Conservation (phyloP, 2,113 vertebrate species). For the Nesoenas mayeri region DNA sequence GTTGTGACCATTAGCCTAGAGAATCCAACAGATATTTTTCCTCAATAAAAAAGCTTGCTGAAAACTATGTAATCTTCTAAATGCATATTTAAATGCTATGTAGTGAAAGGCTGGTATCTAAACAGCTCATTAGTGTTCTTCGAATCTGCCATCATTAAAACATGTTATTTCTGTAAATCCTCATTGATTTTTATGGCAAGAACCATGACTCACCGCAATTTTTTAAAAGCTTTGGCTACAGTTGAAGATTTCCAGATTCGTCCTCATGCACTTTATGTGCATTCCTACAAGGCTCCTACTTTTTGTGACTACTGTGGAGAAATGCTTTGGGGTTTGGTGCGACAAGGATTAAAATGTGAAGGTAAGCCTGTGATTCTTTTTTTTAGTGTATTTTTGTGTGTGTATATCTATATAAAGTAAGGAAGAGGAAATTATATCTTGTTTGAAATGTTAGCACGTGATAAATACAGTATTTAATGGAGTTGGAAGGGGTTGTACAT, state of each 20-base stretch:
- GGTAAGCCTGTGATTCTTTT: conserved; percentile 72
- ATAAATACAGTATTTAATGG: neutral
- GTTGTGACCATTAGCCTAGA: neutral
- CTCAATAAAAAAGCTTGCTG: neutral
- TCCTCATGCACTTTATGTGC: conserved; percentile 95
- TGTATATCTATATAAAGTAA: neutral
- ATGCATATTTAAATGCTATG: neutral
- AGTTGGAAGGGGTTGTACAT: neutral
- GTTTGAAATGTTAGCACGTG: neutral
- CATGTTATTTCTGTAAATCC: neutral
- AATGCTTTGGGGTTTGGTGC: conserved; percentile 98
- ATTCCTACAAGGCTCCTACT: conserved; percentile 98
- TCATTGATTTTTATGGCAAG: conserved; percentile 13
- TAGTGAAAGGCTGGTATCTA: neutral
- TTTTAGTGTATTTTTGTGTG: neutral
- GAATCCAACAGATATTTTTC: neutral
- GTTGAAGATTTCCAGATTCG: conserved; percentile 99
- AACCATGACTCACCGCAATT: conserved; percentile 35
- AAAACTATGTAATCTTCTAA: neutral
- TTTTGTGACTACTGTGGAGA: conserved; percentile 99
- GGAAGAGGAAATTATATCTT: neutral
- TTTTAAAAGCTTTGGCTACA: conserved; percentile 89
- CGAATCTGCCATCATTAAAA: neutral
- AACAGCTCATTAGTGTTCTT: neutral
- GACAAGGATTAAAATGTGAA: conserved; percentile 99